Evolutionary conservation across 2,113 vertebrate genomes (phyloP).

Genomic region (Pollachius pollachius): DNA sequence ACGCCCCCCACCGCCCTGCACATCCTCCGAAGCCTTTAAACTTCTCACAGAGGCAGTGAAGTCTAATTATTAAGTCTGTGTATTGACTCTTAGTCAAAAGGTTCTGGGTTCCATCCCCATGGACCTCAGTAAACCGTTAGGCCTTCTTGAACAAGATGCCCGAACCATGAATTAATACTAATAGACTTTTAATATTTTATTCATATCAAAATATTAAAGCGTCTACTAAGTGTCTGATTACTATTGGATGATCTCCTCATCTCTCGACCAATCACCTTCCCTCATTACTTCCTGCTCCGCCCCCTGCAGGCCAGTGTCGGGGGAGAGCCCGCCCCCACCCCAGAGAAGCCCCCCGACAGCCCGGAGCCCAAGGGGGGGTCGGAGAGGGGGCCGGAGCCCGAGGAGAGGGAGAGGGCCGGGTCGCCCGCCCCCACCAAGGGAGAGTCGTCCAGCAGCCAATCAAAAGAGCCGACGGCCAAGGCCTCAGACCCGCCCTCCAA

Average conservation of each 20-base stretch:
- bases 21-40: background rate
- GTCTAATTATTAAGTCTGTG: too few relatives aligned
- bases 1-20: background rate
- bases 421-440: constrained; percentile 15
- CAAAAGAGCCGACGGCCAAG: constrained; percentile 51
- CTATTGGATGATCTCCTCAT: background rate
- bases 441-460: constrained; percentile 55
- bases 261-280: constrained; percentile 19
- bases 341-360: constrained; percentile 63
- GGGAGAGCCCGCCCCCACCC: constrained; percentile 43
- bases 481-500: constrained; percentile 52
- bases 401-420: constrained; percentile 74
- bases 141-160: too few relatives aligned
- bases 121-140: too few relatives aligned
- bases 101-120: too few relatives aligned
- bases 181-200: too few relatives aligned
- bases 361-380: constrained; percentile 68
- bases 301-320: constrained; percentile 38
- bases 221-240: too few relatives aligned
- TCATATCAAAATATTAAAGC: too few relatives aligned
- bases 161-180: too few relatives aligned
- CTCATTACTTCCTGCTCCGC: background rate
- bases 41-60: background rate
- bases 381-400: constrained; percentile 68
- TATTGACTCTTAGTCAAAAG: too few relatives aligned